Conservation (phyloP, 2,888 invertebrate genomes). For the Oegoconia quadripuncta region DNA sequence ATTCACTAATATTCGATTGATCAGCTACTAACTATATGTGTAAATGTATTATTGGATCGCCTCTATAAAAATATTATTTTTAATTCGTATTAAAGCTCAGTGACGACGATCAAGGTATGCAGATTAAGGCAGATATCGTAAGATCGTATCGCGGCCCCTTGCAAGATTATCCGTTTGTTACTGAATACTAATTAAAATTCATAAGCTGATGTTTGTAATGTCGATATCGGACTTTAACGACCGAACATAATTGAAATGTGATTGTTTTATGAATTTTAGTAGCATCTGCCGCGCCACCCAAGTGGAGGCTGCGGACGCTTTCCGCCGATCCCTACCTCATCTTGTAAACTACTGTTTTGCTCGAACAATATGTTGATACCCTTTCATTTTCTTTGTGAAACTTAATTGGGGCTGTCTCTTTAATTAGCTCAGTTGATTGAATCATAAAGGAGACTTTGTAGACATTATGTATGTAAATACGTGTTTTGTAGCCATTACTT, state of each 20-base stretch:
- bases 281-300: constrained; percentile 10
- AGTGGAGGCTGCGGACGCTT: constrained; percentile 1
- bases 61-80: too few species aligned
- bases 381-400: constrained; percentile 39
- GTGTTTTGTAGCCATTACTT: too few species aligned
- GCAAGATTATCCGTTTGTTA: constrained; percentile 20
- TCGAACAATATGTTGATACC: constrained; percentile 24
- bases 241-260: constrained; percentile 52
- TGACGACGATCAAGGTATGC: background rate
- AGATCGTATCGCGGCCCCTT: background rate
- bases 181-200: constrained; percentile 44
- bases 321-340: background rate
- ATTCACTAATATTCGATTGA: too few species aligned
- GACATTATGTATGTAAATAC: too few species aligned
- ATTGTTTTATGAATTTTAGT: constrained; percentile 32
- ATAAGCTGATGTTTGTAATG: constrained; percentile 49
- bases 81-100: too few species aligned
- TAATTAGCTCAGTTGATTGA: too few species aligned
- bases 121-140: background rate
- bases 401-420: constrained; percentile 29
- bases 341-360: constrained; percentile 15
- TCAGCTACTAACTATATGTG: too few species aligned
- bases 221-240: constrained; percentile 46
- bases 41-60: too few species aligned
- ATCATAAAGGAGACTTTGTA: too few species aligned